These are phyloP conservation scores for Eublepharis macularius DNA, from an alignment of 2,113 vertebrate genomes.

Conservation along the genomic window DNA sequence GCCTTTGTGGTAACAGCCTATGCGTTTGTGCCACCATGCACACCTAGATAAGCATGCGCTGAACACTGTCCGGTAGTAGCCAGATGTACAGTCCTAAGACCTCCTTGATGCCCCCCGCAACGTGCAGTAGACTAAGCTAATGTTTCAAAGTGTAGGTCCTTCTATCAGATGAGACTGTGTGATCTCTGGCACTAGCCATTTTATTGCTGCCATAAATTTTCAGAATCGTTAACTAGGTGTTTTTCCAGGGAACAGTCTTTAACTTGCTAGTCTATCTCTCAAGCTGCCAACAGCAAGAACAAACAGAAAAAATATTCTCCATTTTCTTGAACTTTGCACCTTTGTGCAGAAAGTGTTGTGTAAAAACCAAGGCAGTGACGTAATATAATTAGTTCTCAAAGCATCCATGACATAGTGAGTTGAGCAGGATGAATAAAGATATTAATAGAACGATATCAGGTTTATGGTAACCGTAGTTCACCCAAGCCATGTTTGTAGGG, in stretches of 20 bases:
- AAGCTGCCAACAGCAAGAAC: conserved; percentile 9
- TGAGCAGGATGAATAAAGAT: too few species aligned
- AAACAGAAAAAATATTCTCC: conserved; percentile 41
- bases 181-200: background rate
- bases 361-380: background rate
- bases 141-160: background rate
- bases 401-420: too few species aligned
- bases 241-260: conserved; percentile 7
- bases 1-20: too few species aligned
- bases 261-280: conserved; percentile 15
- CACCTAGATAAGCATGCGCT: too few species aligned
- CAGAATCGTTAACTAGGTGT: background rate
- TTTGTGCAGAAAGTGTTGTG: background rate
- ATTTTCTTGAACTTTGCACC: conserved; percentile 49
- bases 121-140: background rate
- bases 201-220: conserved; percentile 40
- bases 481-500: background rate
- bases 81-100: too few species aligned
- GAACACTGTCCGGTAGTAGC: too few species aligned
- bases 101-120: too few species aligned
- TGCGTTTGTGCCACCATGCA: too few species aligned
- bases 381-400: background rate
- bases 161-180: background rate
- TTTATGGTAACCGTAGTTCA: background rate
- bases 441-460: background rate